Evolutionary conservation across 2,797 vertebrate species (phyloP).

Genomic region (Trematomus bernacchii): DNA sequence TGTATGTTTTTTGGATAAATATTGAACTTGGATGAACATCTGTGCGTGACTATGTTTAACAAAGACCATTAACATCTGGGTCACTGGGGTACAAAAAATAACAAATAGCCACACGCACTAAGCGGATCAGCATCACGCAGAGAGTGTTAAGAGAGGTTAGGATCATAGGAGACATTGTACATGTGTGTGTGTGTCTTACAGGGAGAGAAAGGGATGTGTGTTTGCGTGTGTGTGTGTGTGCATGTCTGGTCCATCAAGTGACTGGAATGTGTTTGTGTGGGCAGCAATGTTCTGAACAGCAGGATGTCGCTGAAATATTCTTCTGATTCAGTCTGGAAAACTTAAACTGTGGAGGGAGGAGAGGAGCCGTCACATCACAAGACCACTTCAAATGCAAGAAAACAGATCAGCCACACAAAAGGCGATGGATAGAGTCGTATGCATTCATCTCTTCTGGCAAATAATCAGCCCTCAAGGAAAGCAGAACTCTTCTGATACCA

Average conservation of each 20-base stretch:
- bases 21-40: constrained; percentile 25
- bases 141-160: constrained; percentile 53
- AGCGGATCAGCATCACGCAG: constrained; percentile 34
- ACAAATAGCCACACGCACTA: constrained; percentile 28
- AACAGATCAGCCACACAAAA: constrained; percentile 23
- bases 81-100: constrained; percentile 39
- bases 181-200: neutral
- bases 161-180: constrained; percentile 40
- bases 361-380: constrained; percentile 39
- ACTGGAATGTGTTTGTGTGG: constrained; percentile 80
- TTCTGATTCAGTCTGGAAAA: constrained; percentile 49
- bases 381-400: constrained; percentile 13
- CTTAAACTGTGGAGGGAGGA: constrained; percentile 39
- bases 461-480: neutral
- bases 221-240: constrained; percentile 21
- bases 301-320: constrained; percentile 60
- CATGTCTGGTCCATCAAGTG: constrained; percentile 73
- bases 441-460: neutral
- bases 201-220: too few relatives aligned
- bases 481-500: too few relatives aligned
- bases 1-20: constrained; percentile 32
- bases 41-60: constrained; percentile 24
- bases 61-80: constrained; percentile 34
- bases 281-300: constrained; percentile 70
- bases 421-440: neutral